Percentiles rank a stretch among this genome's conserved stretches.
Evolutionary conservation across 2,888 invertebrate species (phyloP).

Genomic region (Ochlodes sylvanus): DNA sequence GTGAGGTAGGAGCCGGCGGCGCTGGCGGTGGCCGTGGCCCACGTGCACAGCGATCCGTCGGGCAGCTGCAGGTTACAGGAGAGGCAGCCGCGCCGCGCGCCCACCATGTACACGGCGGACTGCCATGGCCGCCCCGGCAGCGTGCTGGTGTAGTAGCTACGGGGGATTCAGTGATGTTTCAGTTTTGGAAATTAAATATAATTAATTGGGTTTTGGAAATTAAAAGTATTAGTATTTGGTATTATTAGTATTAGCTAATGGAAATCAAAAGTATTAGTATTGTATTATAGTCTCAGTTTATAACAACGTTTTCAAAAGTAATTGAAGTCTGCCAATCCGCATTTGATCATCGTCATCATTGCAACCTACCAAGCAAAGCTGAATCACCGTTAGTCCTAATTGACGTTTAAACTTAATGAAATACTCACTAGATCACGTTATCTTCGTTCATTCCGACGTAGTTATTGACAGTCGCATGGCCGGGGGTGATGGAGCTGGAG

Average conservation of each 20-base stretch:
- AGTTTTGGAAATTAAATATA: background rate
- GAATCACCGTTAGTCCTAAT: too few species aligned
- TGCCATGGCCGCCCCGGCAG: slow-evolving; percentile 86
- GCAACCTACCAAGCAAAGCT: background rate
- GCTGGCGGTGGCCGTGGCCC: slow-evolving; percentile 87
- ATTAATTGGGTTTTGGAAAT: too few species aligned
- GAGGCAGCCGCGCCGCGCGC: slow-evolving; percentile 84
- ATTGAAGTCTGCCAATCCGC: too few species aligned
- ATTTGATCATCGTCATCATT: too few species aligned
- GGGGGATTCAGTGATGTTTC: background rate
- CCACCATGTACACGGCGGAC: slow-evolving; percentile 88
- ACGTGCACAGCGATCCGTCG: slow-evolving; percentile 85
- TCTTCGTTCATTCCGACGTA: slow-evolving; percentile 82
- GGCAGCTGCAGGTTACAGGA: slow-evolving; percentile 87
- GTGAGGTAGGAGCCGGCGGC: slow-evolving; percentile 87
- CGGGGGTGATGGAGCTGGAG: slow-evolving; percentile 78
- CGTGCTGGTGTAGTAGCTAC: slow-evolving; percentile 92
- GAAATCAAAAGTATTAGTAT: too few species aligned
- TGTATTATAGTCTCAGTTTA: too few species aligned
- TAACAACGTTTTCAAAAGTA: too few species aligned
- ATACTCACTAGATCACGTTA: slow-evolving; percentile 67
- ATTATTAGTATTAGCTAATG: too few species aligned
- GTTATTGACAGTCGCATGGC: slow-evolving; percentile 85
- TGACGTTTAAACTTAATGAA: background rate
- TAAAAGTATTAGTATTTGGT: too few species aligned